Conservation (phyloP, 2,113 vertebrate species). For the Menura novaehollandiae region DNA sequence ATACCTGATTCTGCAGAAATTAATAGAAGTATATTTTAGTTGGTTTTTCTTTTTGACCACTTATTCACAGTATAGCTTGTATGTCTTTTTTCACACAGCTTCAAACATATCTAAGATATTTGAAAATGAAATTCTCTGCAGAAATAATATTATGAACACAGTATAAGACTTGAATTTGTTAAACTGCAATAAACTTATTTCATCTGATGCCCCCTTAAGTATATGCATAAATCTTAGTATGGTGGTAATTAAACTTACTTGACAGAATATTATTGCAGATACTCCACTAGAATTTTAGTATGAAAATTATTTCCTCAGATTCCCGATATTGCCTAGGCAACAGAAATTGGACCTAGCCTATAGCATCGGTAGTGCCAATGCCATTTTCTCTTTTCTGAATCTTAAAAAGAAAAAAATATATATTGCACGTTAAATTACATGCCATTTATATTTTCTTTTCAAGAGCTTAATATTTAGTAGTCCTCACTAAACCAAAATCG, state of each 20-base stretch:
- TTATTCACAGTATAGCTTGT: background rate
- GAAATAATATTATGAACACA: background rate
- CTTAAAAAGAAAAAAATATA: background rate
- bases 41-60: fast-evolving
- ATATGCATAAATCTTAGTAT: background rate
- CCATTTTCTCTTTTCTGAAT: background rate
- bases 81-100: background rate
- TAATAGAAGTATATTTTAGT: background rate
- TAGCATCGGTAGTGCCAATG: background rate
- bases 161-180: background rate
- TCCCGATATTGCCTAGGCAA: background rate
- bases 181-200: background rate
- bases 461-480: background rate
- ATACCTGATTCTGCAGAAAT: background rate
- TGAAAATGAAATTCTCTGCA: background rate
- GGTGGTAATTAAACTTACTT: background rate
- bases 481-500: background rate
- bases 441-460: background rate
- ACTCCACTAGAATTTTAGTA: background rate
- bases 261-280: background rate
- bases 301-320: background rate
- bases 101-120: background rate
- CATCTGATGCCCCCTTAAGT: background rate
- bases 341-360: background rate
- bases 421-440: background rate